These are phyloP conservation scores for Ctenoplectra terminalis DNA, from an alignment of 1,140 invertebrate species.

Conservation along the genomic window DNA sequence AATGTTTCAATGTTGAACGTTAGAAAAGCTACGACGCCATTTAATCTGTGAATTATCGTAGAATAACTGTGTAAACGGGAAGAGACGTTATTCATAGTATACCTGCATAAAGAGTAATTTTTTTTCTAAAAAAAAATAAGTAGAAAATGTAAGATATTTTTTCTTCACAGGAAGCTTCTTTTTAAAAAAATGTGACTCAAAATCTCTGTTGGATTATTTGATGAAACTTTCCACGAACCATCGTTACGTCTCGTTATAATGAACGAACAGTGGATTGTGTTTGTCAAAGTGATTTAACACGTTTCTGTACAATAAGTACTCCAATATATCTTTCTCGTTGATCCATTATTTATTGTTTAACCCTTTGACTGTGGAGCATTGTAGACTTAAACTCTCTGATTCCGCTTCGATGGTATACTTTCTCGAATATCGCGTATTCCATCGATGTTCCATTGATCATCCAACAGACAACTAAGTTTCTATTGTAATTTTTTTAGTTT, in stretches of 20 bases:
- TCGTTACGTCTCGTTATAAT: background rate
- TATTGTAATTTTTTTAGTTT: too few relatives aligned
- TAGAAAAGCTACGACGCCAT: background rate
- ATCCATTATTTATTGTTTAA: background rate
- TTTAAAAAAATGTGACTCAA: background rate
- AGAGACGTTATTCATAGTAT: background rate
- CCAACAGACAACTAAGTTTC: too few relatives aligned
- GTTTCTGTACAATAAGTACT: background rate
- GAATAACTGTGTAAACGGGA: background rate
- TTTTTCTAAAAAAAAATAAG: slow-evolving; percentile 4
- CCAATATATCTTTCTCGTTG: background rate
- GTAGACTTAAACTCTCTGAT: too few relatives aligned
- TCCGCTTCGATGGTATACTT: too few relatives aligned
- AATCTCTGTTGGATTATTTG: background rate
- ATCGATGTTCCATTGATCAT: too few relatives aligned
- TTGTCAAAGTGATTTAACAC: background rate
- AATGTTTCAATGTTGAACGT: too few relatives aligned
- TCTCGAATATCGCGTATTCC: too few relatives aligned
- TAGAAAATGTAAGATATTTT: background rate
- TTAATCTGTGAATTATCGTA: background rate
- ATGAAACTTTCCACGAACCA: background rate
- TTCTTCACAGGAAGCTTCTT: background rate
- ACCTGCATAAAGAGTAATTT: background rate
- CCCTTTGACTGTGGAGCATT: too few relatives aligned
- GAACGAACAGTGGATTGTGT: background rate